Percentiles rank a stretch among this genome's conserved stretches.
Evolutionary conservation across 2,888 invertebrate species (phyloP).

Genomic region (Trissolcus brochymenae): DNA sequence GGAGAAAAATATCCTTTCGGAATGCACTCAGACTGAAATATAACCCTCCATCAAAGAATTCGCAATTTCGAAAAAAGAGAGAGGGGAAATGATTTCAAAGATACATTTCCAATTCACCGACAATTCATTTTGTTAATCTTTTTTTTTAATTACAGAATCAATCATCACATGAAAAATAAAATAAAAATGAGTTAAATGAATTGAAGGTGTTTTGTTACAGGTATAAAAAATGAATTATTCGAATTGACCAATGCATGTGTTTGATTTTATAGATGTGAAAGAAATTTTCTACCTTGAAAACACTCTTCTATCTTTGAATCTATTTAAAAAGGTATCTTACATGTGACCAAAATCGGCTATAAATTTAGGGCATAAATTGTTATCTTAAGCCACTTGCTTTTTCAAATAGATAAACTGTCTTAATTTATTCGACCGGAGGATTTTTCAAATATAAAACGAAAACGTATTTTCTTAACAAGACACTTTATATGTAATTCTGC

Average conservation of each 20-base stretch:
- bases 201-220: too few species aligned
- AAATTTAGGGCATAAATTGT: conserved; percentile 31
- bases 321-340: conserved; percentile 29
- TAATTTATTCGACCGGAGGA: conserved; percentile 25
- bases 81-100: too few species aligned
- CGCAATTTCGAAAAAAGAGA: not conserved
- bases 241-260: conserved; percentile 11
- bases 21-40: conserved; percentile 1
- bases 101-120: too few species aligned
- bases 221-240: not conserved
- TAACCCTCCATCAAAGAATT: conserved; percentile 10
- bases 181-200: too few species aligned
- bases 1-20: not conserved
- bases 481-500: not conserved
- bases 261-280: conserved; percentile 10
- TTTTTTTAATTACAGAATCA: too few species aligned
- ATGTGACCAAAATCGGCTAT: conserved; percentile 17
- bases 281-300: too few species aligned
- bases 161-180: too few species aligned
- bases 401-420: conserved; percentile 34
- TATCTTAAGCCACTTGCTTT: conserved; percentile 33
- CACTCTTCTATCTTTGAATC: conserved; percentile 12
- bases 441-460: conserved; percentile 6
- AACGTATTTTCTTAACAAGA: not conserved
- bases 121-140: too few species aligned